phyloP scores from a whole-genome alignment of 2,113 vertebrate species.

The Erythrocercus mccallii region DNA sequence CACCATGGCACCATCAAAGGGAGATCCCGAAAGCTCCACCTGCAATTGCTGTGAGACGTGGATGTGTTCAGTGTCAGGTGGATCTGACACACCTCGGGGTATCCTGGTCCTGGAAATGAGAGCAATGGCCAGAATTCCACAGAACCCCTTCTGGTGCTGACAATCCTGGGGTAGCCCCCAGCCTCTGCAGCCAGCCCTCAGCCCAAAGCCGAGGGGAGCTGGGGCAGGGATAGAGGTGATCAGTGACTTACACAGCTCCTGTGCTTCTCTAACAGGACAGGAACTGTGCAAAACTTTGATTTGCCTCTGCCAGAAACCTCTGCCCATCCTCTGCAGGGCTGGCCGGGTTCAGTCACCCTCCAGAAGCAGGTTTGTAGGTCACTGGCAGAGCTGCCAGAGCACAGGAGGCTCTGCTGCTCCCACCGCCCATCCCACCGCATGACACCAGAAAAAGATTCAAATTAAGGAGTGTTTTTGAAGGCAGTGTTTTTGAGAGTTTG shows the following conservation, averaged over 20 bases:
- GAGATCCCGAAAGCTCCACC: not conserved
- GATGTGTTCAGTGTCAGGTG: not conserved
- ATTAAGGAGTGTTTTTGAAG: not conserved
- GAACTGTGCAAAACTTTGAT: not conserved
- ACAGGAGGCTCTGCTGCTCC: not conserved
- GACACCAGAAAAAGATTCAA: not conserved
- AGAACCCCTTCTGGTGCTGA: not conserved
- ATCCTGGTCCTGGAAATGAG: not conserved
- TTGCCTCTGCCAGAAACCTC: not conserved
- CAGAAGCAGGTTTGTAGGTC: conserved; percentile 15
- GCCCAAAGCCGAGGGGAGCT: not conserved
- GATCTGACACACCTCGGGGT: not conserved
- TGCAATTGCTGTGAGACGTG: not conserved
- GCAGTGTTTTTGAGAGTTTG: conserved; percentile 52
- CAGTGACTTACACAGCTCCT: too few relatives aligned
- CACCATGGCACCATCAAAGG: not conserved
- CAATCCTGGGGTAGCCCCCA: not conserved
- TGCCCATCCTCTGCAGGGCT: not conserved
- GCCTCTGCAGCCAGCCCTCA: not conserved
- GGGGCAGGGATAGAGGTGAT: rapidly evolving
- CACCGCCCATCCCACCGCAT: not conserved
- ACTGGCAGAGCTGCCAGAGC: not conserved
- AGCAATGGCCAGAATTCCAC: not conserved
- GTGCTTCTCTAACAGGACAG: not conserved
- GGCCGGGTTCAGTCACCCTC: not conserved